phyloP scores from a whole-genome alignment of 2,797 vertebrate species.

The Liasis olivaceus region DNA sequence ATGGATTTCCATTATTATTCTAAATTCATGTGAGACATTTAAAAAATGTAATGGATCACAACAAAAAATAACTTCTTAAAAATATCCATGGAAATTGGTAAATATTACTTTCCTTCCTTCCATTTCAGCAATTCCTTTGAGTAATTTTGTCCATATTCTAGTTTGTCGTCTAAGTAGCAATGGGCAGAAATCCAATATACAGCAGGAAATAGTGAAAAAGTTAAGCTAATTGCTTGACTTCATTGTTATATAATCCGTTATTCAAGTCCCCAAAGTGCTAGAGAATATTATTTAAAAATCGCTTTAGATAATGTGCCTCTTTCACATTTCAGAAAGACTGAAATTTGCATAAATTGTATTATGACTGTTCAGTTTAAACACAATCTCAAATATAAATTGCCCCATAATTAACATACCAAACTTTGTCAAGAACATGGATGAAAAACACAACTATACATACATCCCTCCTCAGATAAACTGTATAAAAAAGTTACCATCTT shows the following conservation, averaged over 20 bases:
- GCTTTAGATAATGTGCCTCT: conserved; percentile 49
- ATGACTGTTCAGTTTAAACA: conserved; percentile 45
- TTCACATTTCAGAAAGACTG: conserved; percentile 59
- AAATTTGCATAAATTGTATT: conserved; percentile 30
- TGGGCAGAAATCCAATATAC: conserved; percentile 32
- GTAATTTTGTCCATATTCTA: conserved; percentile 37
- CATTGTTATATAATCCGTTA: conserved; percentile 53
- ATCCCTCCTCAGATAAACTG: neutral
- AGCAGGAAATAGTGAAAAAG: conserved; percentile 69
- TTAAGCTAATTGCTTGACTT: conserved; percentile 69
- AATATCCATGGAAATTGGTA: neutral
- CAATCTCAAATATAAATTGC: neutral
- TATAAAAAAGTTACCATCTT: neutral
- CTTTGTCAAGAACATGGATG: neutral
- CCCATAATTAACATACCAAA: neutral
- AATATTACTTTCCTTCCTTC: neutral
- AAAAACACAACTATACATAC: neutral
- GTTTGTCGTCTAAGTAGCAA: conserved; percentile 43
- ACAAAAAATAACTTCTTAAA: neutral
- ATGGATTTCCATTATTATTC: neutral
- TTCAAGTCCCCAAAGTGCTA: conserved; percentile 65
- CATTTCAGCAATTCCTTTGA: neutral
- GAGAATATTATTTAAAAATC: conserved; percentile 46
- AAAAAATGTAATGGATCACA: neutral
- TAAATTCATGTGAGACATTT: neutral